Conservation (phyloP, 1,140 invertebrate genomes). For the Halictus rubicundus region DNA sequence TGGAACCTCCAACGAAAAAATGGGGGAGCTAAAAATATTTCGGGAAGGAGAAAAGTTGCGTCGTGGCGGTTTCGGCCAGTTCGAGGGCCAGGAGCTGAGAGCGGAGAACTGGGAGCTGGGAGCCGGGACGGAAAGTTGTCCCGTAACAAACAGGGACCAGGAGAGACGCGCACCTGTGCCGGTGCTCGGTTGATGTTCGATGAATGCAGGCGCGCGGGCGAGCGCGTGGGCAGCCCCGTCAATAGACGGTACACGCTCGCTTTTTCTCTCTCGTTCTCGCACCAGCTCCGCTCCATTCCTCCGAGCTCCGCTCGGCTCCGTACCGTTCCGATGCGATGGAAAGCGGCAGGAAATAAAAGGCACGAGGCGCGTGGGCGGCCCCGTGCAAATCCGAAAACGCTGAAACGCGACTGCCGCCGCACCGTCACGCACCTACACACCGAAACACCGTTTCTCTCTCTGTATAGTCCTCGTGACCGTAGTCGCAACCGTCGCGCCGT, state of each 20-base stretch:
- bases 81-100: too few relatives aligned
- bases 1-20: too few relatives aligned
- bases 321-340: neutral
- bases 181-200: slow-evolving; percentile 24
- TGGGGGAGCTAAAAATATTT: too few relatives aligned
- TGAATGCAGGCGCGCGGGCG: slow-evolving; percentile 25
- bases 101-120: too few relatives aligned
- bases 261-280: slow-evolving; percentile 33
- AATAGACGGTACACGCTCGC: slow-evolving; percentile 52
- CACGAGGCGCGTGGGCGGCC: slow-evolving; percentile 37
- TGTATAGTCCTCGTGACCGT: too few relatives aligned
- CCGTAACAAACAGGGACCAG: neutral
- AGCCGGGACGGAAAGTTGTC: too few relatives aligned
- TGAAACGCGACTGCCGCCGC: slow-evolving; percentile 26
- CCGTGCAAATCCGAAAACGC: slow-evolving; percentile 47
- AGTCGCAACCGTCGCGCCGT: neutral
- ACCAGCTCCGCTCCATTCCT: too few relatives aligned
- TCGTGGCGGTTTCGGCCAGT: too few relatives aligned
- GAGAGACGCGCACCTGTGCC: slow-evolving; percentile 36
- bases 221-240: slow-evolving; percentile 60
- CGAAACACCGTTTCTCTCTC: too few relatives aligned
- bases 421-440: too few relatives aligned
- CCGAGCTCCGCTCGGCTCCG: neutral
- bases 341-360: slow-evolving; percentile 44
- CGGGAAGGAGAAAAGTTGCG: too few relatives aligned